Conservation (phyloP, 2,797 vertebrate species). For the Malacoraja senta region DNA sequence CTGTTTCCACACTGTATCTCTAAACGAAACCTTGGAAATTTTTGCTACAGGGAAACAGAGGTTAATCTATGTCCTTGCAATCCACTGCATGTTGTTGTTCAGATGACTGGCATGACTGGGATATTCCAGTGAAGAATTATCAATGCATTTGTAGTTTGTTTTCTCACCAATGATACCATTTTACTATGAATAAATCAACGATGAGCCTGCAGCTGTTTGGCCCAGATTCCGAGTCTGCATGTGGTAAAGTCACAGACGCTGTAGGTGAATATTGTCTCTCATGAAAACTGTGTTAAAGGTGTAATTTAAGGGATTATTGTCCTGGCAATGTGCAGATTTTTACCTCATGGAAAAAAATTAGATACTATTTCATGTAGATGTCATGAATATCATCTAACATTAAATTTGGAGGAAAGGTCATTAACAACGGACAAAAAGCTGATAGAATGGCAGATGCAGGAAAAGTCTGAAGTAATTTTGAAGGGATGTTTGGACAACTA, state of each 20-base stretch:
- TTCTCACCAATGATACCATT: not conserved
- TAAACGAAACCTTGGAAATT: not conserved
- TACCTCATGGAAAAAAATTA: not conserved
- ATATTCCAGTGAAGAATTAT: not conserved
- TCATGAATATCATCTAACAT: not conserved
- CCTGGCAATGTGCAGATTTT: not conserved
- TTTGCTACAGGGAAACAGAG: not conserved
- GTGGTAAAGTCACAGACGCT: not conserved
- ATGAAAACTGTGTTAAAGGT: not conserved
- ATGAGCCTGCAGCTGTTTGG: conserved; percentile 5
- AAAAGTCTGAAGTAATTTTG: not conserved
- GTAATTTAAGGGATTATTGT: not conserved
- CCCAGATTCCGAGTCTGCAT: conserved; percentile 15
- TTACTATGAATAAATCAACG: conserved; percentile 6
- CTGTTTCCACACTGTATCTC: too few relatives aligned
- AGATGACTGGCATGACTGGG: not conserved
- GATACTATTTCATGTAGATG: not conserved
- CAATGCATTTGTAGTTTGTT: not conserved
- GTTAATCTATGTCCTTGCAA: not conserved
- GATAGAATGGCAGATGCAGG: not conserved
- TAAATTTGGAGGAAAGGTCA: not conserved
- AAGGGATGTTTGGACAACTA: not conserved
- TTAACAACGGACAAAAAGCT: too few relatives aligned
- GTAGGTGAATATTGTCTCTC: conserved; percentile 3
- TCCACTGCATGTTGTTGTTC: not conserved